Evolutionary conservation across 1,140 invertebrate species (phyloP).

Genomic region (Muscidifurax raptorellus): DNA sequence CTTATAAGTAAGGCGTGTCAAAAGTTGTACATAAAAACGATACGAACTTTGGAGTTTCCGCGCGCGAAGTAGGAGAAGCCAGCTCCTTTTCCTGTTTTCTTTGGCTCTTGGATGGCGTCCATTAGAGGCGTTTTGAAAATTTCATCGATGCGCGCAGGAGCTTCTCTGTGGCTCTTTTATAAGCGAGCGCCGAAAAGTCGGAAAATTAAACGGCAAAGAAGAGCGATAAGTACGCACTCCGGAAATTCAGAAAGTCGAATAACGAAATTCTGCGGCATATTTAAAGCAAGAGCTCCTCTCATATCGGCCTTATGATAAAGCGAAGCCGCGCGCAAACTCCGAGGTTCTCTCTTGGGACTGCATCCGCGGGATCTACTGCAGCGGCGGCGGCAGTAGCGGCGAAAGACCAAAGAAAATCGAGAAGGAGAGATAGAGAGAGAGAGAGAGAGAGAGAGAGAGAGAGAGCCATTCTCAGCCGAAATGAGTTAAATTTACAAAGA

Average conservation of each 20-base stretch:
- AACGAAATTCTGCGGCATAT: neutral
- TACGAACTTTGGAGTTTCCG: no score
- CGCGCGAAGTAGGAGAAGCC: no score
- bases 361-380: neutral
- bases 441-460: conserved; percentile 2
- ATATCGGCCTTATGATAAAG: neutral
- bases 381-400: no score
- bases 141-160: no score
- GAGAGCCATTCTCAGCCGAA: conserved; percentile 18
- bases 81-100: no score
- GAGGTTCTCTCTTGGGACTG: neutral
- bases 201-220: neutral
- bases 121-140: no score
- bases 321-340: neutral
- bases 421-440: neutral
- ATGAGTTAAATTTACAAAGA: conserved; percentile 39
- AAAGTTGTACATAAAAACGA: neutral
- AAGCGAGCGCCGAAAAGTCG: neutral
- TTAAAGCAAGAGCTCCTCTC: neutral
- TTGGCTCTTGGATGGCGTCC: no score
- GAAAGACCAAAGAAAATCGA: neutral
- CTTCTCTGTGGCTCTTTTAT: neutral
- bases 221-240: no score
- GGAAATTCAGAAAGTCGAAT: neutral
- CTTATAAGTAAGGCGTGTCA: no score